Conservation (phyloP, 2,113 vertebrate species). For the Anarhynchus alexandrinus region DNA sequence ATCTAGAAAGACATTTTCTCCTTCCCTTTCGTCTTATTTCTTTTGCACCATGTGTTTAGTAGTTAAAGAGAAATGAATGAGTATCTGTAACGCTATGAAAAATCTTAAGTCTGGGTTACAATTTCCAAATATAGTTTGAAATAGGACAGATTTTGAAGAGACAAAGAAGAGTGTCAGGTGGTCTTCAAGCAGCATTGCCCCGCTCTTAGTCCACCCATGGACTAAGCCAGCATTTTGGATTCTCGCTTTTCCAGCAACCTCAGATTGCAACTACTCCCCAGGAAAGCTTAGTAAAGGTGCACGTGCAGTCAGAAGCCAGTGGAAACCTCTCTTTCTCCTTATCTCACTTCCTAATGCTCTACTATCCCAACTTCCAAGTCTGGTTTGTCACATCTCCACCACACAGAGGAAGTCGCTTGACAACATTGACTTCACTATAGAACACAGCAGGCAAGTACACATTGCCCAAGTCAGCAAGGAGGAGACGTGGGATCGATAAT, state of each 20-base stretch:
- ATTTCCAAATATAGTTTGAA: background rate
- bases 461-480: background rate
- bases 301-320: accelerated
- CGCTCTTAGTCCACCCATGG: background rate
- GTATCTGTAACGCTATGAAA: background rate
- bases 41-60: background rate
- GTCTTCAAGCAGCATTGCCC: accelerated
- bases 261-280: background rate
- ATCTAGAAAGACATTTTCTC: background rate
- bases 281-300: background rate
- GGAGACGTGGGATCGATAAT: background rate
- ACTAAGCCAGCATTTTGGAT: background rate
- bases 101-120: background rate
- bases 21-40: background rate
- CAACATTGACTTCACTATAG: background rate
- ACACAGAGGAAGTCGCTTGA: background rate
- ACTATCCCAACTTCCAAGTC: background rate
- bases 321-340: background rate
- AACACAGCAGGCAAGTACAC: background rate
- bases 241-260: background rate
- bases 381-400: background rate
- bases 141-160: background rate
- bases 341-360: background rate
- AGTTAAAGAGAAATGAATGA: background rate
- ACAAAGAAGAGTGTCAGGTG: background rate